Evolutionary conservation across 2,888 invertebrate species (phyloP).

Genomic region (Isotomurus palustris): DNA sequence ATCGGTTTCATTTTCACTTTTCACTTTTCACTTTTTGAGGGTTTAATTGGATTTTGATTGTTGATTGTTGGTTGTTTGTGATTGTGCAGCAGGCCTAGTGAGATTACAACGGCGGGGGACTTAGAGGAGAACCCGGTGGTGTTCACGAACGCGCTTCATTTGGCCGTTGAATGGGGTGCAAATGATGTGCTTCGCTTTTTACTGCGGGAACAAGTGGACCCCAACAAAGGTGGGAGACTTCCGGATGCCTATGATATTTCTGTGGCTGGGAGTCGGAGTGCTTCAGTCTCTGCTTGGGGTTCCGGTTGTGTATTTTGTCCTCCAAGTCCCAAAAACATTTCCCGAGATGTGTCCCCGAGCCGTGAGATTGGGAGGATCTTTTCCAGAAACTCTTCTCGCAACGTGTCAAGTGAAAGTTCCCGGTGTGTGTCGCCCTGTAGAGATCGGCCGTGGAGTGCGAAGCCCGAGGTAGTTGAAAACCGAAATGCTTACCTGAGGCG

Average conservation of each 20-base stretch:
- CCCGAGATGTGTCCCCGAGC: slow-evolving; percentile 45
- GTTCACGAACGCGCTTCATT: slow-evolving; percentile 57
- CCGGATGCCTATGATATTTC: slow-evolving; percentile 46
- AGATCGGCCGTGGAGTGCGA: slow-evolving; percentile 44
- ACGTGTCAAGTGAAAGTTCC: slow-evolving; percentile 45
- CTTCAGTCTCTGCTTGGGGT: slow-evolving; percentile 46
- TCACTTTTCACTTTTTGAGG: too few relatives aligned
- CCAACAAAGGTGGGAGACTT: slow-evolving; percentile 55
- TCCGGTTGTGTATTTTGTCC: slow-evolving; percentile 47
- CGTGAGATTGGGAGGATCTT: slow-evolving; percentile 44
- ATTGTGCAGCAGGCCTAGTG: slow-evolving; percentile 42
- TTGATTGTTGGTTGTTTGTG: too few relatives aligned
- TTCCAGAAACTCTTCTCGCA: slow-evolving; percentile 44
- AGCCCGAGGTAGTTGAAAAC: slow-evolving; percentile 30
- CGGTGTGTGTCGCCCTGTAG: slow-evolving; percentile 45
- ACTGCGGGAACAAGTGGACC: slow-evolving; percentile 57
- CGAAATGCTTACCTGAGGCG: slow-evolving; percentile 39
- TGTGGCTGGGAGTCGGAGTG: slow-evolving; percentile 45
- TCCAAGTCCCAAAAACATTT: slow-evolving; percentile 45
- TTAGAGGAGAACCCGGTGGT: slow-evolving; percentile 51
- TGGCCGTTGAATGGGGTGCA: slow-evolving; percentile 56
- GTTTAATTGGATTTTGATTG: too few relatives aligned
- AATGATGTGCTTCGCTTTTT: slow-evolving; percentile 56
- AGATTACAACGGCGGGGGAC: slow-evolving; percentile 46
- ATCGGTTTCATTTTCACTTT: too few relatives aligned